These are phyloP conservation scores for Drosophila melanocephala DNA, from an alignment of 2,888 invertebrate species.

Conservation along the genomic window DNA sequence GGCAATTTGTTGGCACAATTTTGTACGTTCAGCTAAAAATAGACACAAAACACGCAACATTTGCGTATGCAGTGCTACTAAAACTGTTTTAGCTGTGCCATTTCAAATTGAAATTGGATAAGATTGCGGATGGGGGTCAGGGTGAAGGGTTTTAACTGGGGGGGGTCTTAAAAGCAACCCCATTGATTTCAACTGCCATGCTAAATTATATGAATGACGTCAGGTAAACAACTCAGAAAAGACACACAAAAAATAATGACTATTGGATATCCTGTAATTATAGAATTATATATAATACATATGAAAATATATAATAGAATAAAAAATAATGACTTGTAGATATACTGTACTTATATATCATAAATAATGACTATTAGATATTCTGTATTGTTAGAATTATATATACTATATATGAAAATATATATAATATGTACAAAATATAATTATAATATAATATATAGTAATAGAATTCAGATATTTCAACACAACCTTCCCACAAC, in stretches of 20 bases:
- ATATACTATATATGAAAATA: not conserved
- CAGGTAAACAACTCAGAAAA: slow-evolving; percentile 9
- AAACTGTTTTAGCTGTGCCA: slow-evolving; percentile 26
- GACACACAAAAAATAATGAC: not conserved
- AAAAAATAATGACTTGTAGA: not conserved
- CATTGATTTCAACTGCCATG: not conserved
- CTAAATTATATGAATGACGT: slow-evolving; percentile 12
- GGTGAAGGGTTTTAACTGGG: not conserved
- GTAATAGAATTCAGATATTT: not conserved
- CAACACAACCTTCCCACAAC: not conserved
- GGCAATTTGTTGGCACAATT: slow-evolving; percentile 28
- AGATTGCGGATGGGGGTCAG: not conserved
- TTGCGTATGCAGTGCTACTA: slow-evolving; percentile 9
- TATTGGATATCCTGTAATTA: not conserved
- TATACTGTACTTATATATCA: not conserved
- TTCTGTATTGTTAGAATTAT: not conserved
- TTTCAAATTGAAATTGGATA: not conserved
- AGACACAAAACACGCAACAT: slow-evolving; percentile 30
- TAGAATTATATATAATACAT: not conserved
- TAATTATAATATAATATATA: not conserved
- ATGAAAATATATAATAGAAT: not conserved
- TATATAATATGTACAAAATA: not conserved
- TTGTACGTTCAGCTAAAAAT: slow-evolving; percentile 40
- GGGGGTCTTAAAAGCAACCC: not conserved
- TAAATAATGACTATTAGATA: not conserved